Base-by-base conservation (phyloP, 1,140 invertebrate species). In the Ips typographus region DNA sequence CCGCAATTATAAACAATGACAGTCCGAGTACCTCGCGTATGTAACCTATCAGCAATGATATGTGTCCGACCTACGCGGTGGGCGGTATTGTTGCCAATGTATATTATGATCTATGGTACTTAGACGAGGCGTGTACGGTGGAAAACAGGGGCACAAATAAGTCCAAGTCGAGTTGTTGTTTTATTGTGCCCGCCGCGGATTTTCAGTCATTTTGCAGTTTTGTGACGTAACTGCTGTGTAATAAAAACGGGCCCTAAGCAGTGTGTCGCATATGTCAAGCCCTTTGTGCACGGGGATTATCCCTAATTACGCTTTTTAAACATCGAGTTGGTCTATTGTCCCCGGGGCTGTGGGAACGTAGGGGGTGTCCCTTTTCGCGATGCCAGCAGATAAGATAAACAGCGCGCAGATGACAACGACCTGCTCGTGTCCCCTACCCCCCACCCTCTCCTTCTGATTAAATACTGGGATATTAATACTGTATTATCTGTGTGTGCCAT, bases 221-320 rank as follows among this genome's bases (percentile, higher is more conserved):
- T 57, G 57, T 58, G 43, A 55, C 56, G 55, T 57, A 65, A 65
- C 56, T 38, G 62, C 40, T 5, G 44, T 5, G 44, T 4, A 47
- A 47, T 47, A 47, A n/a, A 47, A n/a, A n/a, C 4, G 4, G 44
- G 1, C 67, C 73, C 72, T 72, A 63, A 71, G 22, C 22, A 22
- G 22, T 22, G 22, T 75, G 74, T 74, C 77, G 68, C 77, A 79
- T 78, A 79, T 79, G 77, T 77, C 76, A 72, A 66, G 51, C 72
- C 64, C 68, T 75, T 73, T 73, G 62, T 69, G 65, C 65, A 70
- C 66, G 73, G 60, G 75, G 77, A 78, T 79, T 78, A 79, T 76
- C 75, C 76, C 74, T 77, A 78, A 79, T 79, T 79, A 79, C 75
- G 74, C 74, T 76, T 74, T 77, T 75, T 76, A 77, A 77, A 76